phyloP scores from a whole-genome alignment of 1,140 invertebrate species.

The Eufriesea mexicana region DNA sequence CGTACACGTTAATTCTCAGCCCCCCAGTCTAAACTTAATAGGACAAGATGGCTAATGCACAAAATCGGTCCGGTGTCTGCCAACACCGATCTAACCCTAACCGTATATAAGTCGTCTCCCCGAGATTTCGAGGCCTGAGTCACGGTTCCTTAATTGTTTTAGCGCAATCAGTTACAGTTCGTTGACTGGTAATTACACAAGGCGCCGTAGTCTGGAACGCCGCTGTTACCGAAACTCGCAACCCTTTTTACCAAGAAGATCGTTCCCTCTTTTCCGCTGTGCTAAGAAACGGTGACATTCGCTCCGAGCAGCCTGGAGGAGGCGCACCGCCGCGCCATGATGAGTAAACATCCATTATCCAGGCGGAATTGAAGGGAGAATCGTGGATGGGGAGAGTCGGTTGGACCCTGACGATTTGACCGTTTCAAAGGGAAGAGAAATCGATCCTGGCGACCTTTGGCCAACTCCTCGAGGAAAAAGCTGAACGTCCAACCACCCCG shows the following conservation, averaged over 20 bases:
- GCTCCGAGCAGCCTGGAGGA: neutral
- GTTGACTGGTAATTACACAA: slow-evolving; percentile 55
- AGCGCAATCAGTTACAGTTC: slow-evolving; percentile 61
- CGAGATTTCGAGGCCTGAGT: slow-evolving; percentile 48
- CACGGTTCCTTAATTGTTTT: slow-evolving; percentile 65
- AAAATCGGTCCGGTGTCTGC: slow-evolving; percentile 42
- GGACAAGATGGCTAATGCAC: slow-evolving; percentile 50
- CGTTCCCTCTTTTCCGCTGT: slow-evolving; percentile 5
- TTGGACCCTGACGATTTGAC: slow-evolving; percentile 42
- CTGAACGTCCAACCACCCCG: slow-evolving; percentile 20
- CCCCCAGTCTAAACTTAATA: slow-evolving; percentile 11
- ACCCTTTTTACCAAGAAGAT: slow-evolving; percentile 26
- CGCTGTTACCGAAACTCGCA: neutral
- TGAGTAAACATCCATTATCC: slow-evolving; percentile 65
- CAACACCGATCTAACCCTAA: slow-evolving; percentile 15
- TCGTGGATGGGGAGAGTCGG: neutral
- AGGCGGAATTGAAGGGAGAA: slow-evolving; percentile 17
- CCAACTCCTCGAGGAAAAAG: slow-evolving; percentile 44
- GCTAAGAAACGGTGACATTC: slow-evolving; percentile 39
- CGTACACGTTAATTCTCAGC: too few species aligned
- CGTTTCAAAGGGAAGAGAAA: slow-evolving; percentile 60
- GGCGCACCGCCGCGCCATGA: slow-evolving; percentile 21
- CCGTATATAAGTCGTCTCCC: slow-evolving; percentile 22
- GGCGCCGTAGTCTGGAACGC: neutral
- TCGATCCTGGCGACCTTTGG: slow-evolving; percentile 64